A percentile compares a stretch with the other conserved stretches of the same genome.
These are phyloP conservation scores for Calcarius lapponicus DNA, from an alignment of 2,797 vertebrate species.

Conservation along the genomic window DNA sequence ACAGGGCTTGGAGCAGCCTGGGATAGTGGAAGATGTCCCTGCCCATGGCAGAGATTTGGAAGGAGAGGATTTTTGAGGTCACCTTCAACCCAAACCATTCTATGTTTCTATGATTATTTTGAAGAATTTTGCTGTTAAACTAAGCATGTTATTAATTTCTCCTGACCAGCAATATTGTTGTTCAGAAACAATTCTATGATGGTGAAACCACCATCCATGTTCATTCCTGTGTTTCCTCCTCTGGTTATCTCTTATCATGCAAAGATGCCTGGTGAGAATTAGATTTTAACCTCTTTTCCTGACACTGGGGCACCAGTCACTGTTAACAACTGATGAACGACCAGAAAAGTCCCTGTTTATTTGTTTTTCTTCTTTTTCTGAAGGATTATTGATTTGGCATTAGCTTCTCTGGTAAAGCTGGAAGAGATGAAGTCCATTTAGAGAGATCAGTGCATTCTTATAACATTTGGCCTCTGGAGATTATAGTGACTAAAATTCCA, in stretches of 20 bases:
- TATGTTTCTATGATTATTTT: background rate
- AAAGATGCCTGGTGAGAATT: background rate
- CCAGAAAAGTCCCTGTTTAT: background rate
- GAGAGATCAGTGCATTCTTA: background rate
- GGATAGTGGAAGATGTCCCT: background rate
- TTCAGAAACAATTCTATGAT: background rate
- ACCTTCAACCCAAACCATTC: background rate
- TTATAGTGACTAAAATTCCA: background rate
- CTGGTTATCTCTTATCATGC: background rate
- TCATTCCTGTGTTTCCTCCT: background rate
- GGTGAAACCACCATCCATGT: fast-evolving
- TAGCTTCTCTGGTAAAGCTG: background rate
- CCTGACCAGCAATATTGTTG: background rate
- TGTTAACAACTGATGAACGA: background rate
- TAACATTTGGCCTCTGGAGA: background rate
- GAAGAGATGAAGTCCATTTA: background rate
- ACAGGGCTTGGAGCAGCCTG: fast-evolving
- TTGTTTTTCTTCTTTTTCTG: background rate
- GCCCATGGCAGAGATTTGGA: background rate
- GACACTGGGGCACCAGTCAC: background rate
- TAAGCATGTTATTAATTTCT: background rate
- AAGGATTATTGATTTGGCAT: background rate
- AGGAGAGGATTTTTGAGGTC: background rate
- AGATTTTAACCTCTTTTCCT: background rate
- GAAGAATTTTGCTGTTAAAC: background rate